phyloP scores from a whole-genome alignment of 2,113 vertebrate species.

The Stercorarius parasiticus region DNA sequence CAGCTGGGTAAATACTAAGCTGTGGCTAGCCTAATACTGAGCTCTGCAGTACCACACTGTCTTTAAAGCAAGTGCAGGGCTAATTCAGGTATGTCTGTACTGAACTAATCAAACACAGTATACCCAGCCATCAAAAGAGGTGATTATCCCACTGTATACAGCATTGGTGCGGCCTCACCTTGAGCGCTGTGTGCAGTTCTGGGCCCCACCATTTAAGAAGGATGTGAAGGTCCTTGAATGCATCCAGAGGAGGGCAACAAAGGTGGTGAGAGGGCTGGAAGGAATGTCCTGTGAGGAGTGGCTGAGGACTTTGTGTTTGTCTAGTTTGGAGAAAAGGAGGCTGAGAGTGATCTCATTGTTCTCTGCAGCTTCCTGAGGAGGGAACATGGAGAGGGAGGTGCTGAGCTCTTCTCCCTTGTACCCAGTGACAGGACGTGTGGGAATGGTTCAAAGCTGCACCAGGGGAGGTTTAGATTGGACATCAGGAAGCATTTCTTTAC shows the following conservation, averaged over 20 bases:
- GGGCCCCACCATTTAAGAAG: neutral
- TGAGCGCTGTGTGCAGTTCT: no score
- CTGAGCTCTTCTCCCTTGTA: neutral
- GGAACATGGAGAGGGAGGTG: neutral
- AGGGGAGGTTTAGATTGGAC: neutral
- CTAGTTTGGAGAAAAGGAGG: neutral
- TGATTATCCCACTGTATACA: fast-evolving
- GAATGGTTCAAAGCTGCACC: neutral
- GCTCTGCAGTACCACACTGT: neutral
- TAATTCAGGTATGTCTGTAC: neutral
- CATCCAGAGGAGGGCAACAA: neutral
- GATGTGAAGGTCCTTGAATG: neutral
- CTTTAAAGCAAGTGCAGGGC: neutral
- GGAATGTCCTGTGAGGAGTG: neutral
- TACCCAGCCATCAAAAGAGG: neutral
- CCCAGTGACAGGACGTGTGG: fast-evolving
- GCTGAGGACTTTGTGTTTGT: neutral
- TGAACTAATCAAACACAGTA: neutral
- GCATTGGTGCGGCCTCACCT: fast-evolving
- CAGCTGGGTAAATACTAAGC: neutral
- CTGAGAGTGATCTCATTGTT: neutral
- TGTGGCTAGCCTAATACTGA: neutral
- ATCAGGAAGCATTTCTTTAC: neutral
- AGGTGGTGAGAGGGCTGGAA: neutral
- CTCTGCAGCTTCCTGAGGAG: neutral